phyloP scores from a whole-genome alignment of 2,113 vertebrate genomes.

The Phalacrocorax pelagicus region DNA sequence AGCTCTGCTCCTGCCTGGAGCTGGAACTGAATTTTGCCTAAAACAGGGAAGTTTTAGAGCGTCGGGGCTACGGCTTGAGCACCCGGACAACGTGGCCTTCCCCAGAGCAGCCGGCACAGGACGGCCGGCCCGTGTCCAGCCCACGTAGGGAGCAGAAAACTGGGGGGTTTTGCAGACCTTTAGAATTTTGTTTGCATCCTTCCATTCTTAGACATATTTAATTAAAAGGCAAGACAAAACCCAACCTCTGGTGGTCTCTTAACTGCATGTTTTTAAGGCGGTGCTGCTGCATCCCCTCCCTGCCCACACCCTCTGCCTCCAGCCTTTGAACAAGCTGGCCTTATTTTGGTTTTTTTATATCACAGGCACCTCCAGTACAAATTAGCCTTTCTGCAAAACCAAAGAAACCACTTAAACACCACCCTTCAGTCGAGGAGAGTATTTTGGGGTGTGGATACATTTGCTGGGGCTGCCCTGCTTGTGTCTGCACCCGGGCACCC shows the following conservation, averaged over 20 bases:
- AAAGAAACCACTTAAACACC: not conserved
- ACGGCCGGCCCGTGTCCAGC: rapidly evolving
- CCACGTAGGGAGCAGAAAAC: rapidly evolving
- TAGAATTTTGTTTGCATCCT: rapidly evolving
- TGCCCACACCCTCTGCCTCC: not conserved
- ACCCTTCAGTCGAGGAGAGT: not conserved
- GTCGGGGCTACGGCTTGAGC: rapidly evolving
- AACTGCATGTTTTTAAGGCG: not conserved
- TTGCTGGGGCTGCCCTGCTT: not conserved
- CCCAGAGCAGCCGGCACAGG: rapidly evolving
- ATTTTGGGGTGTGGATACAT: not conserved
- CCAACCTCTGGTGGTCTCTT: not conserved
- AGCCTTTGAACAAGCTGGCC: not conserved
- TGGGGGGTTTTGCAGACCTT: not conserved
- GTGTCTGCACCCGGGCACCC: not conserved
- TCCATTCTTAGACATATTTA: not conserved
- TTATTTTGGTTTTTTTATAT: not conserved
- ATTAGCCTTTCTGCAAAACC: conserved; percentile 6
- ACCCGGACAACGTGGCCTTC: rapidly evolving
- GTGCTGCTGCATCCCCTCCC: not conserved
- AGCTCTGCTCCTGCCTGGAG: too few relatives aligned
- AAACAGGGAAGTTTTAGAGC: rapidly evolving
- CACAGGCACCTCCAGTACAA: not conserved
- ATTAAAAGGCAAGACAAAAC: not conserved
- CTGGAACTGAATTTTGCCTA: not conserved